These are phyloP conservation scores for Torymus tubicola DNA, from an alignment of 2,888 invertebrate species.

Conservation along the genomic window DNA sequence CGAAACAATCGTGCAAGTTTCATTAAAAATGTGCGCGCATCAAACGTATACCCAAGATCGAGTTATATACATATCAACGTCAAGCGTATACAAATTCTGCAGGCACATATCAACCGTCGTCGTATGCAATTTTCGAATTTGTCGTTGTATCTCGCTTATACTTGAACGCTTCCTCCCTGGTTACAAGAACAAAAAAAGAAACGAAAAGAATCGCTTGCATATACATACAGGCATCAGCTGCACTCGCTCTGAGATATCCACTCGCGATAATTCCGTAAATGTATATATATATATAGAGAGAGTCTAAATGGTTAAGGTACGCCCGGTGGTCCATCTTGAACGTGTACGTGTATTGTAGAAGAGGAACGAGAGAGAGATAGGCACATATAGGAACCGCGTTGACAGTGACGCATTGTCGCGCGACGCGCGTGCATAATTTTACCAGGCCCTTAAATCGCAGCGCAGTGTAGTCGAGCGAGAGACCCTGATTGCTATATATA, in stretches of 20 bases:
- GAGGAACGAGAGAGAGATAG: background rate
- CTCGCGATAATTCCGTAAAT: constrained; percentile 41
- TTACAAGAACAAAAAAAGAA: constrained; percentile 6
- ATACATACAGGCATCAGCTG: no score
- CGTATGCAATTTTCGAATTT: constrained; percentile 35
- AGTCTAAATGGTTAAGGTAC: background rate
- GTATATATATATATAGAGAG: background rate
- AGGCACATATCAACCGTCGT: no score
- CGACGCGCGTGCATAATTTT: constrained; percentile 26
- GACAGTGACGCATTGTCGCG: constrained; percentile 65
- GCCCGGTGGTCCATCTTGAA: constrained; percentile 50
- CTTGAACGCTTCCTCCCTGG: no score
- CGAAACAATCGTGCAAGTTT: no score
- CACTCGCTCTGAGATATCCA: constrained; percentile 26
- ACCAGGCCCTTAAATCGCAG: constrained; percentile 26
- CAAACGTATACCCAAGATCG: no score
- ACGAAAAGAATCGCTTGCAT: constrained; percentile 16
- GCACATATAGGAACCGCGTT: constrained; percentile 14
- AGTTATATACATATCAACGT: constrained; percentile 1
- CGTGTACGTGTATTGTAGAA: background rate
- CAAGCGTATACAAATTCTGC: background rate
- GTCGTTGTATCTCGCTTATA: background rate
- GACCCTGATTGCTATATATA: no score
- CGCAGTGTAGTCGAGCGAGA: no score
- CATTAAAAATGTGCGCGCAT: no score